Percentiles rank a stretch among this genome's conserved stretches.
These are phyloP conservation scores for Aldrovandia affinis DNA, from an alignment of 2,797 vertebrate species.

Conservation along the genomic window DNA sequence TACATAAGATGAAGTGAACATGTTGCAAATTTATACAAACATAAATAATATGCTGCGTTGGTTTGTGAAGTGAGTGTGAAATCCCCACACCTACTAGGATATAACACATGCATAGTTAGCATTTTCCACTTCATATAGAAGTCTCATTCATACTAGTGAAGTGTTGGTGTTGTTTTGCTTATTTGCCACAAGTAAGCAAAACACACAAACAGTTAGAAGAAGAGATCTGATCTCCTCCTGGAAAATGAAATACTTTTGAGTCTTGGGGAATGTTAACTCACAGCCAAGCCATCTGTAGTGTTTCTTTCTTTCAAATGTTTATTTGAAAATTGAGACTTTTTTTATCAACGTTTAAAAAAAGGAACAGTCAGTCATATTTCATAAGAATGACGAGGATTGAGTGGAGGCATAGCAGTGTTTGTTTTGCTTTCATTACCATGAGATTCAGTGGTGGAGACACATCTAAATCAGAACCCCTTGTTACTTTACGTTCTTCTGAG, in stretches of 20 bases:
- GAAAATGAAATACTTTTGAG: not conserved
- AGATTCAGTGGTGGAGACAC: conserved; percentile 15
- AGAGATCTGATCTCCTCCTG: not conserved
- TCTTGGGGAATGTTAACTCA: not conserved
- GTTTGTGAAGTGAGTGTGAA: too few relatives aligned
- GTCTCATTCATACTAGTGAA: not conserved
- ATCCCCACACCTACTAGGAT: not conserved
- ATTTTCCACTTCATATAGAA: not conserved
- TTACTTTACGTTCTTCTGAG: not conserved
- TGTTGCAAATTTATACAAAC: too few relatives aligned
- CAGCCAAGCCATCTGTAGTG: not conserved
- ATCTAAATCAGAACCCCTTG: conserved; percentile 1
- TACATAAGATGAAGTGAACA: too few relatives aligned
- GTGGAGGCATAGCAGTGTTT: not conserved
- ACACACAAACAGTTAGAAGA: not conserved
- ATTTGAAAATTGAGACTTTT: conserved; percentile 4
- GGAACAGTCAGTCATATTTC: conserved; percentile 12
- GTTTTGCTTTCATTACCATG: conserved; percentile 21
- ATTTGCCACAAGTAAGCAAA: not conserved
- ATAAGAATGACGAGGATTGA: conserved; percentile 14
- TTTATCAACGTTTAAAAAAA: not conserved
- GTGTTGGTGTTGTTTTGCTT: not conserved
- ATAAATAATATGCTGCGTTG: too few relatives aligned
- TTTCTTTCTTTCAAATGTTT: not conserved
- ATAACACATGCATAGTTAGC: not conserved